Percentiles rank a stretch among this genome's conserved stretches.
Evolutionary conservation across 1,140 invertebrate genomes (phyloP).

Genomic region (Dufourea novaeangliae): DNA sequence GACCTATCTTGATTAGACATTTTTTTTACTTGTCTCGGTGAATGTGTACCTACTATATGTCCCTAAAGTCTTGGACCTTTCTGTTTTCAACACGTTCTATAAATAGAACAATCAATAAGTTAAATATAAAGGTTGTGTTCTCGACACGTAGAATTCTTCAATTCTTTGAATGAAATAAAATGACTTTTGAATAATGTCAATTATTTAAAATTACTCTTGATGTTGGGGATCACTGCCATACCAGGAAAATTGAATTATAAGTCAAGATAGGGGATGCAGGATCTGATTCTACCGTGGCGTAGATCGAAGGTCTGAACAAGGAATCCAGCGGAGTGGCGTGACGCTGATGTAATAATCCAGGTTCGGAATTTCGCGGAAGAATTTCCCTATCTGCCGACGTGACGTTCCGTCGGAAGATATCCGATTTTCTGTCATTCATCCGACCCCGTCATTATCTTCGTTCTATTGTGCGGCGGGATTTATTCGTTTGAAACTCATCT

Average conservation of each 20-base stretch:
- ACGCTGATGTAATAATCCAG: constrained; percentile 35
- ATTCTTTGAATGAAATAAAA: too few species aligned
- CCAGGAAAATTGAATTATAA: constrained; percentile 18
- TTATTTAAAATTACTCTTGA: not conserved
- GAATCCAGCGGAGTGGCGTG: constrained; percentile 14
- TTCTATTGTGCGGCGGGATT: not conserved
- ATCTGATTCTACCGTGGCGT: constrained; percentile 22
- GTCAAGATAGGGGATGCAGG: not conserved
- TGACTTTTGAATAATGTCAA: too few species aligned
- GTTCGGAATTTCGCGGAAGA: constrained; percentile 12
- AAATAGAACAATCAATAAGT: too few species aligned
- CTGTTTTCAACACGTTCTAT: too few species aligned
- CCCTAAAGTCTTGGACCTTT: too few species aligned
- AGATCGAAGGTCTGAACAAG: constrained; percentile 15
- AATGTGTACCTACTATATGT: too few species aligned
- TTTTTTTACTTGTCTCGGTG: too few species aligned
- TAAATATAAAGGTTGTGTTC: too few species aligned
- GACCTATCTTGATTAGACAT: too few species aligned
- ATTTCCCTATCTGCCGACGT: not conserved
- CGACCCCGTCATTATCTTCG: not conserved
- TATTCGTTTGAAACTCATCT: not conserved
- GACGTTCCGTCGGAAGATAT: constrained; percentile 8
- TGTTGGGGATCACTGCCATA: not conserved
- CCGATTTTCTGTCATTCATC: constrained; percentile 27
- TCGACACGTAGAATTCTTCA: too few species aligned